A percentile compares a stretch with the other conserved stretches of the same genome.
These are phyloP conservation scores for Drosophila biarmipes DNA, from an alignment of 1,140 invertebrate species.

Conservation along the genomic window DNA sequence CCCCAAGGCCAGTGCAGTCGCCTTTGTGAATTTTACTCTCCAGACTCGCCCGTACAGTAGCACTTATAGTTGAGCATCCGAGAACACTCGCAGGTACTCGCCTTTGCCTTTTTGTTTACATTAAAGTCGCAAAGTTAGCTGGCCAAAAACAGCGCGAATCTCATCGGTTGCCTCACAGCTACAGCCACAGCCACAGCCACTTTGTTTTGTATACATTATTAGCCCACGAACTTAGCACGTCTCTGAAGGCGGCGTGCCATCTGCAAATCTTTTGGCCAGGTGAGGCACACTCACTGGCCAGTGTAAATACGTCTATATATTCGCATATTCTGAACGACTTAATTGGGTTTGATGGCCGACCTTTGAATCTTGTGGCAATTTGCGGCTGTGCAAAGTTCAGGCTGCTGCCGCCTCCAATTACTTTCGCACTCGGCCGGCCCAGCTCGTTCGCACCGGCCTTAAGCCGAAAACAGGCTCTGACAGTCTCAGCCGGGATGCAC, in stretches of 20 bases:
- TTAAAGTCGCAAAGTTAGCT: conserved; percentile 31
- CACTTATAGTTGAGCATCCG: conserved; percentile 11
- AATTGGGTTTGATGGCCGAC: conserved; percentile 42
- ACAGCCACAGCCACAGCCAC: conserved; percentile 1
- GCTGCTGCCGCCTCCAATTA: conserved; percentile 36
- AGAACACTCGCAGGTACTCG: conserved; percentile 25
- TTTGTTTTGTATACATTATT: conserved; percentile 34
- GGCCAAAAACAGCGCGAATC: conserved; percentile 14
- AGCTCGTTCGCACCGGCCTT: conserved; percentile 3
- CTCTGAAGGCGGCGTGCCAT: conserved; percentile 28
- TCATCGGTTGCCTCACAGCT: conserved; percentile 1
- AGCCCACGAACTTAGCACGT: conserved; percentile 42
- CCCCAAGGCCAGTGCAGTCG: conserved; percentile 15
- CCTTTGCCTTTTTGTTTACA: conserved; percentile 21
- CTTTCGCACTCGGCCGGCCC: conserved; percentile 11
- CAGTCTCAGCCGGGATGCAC: conserved; percentile 12
- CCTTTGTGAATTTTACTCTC: conserved; percentile 1
- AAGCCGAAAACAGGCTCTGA: conserved; percentile 14
- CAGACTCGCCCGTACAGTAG: conserved; percentile 10
- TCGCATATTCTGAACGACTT: conserved; percentile 26
- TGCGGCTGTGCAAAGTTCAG: conserved; percentile 40
- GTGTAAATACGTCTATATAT: neutral
- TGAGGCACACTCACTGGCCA: neutral
- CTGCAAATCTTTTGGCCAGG: conserved; percentile 23
- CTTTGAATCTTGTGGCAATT: conserved; percentile 29